A percentile compares a stretch with the other conserved stretches of the same genome.
Evolutionary conservation across 2,797 vertebrate genomes (phyloP).

Genomic region (Scomberomorus guttatus): DNA sequence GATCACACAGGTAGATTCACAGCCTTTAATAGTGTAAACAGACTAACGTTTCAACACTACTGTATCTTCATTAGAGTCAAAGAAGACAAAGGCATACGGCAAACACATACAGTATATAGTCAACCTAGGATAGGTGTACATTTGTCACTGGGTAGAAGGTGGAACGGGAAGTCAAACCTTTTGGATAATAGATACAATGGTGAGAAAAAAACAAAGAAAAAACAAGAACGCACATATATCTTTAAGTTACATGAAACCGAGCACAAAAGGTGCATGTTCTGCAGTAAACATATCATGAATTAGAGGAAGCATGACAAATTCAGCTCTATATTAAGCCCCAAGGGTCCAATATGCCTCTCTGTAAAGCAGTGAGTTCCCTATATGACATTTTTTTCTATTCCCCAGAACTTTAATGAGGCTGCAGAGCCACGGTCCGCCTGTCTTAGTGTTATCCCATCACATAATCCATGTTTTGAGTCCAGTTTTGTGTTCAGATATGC

Average conservation of each 20-base stretch:
- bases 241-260: too few relatives aligned
- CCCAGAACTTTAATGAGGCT: neutral
- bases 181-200: too few relatives aligned
- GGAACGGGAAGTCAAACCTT: too few relatives aligned
- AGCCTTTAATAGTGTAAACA: too few relatives aligned
- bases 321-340: neutral
- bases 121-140: neutral
- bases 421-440: neutral
- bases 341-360: neutral
- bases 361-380: neutral
- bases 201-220: too few relatives aligned
- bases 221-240: neutral
- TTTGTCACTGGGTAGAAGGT: neutral
- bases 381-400: neutral
- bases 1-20: too few relatives aligned
- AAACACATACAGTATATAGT: too few relatives aligned
- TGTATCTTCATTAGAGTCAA: too few relatives aligned
- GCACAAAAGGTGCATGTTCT: neutral
- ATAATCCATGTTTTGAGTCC: neutral
- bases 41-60: too few relatives aligned
- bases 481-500: too few relatives aligned
- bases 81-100: too few relatives aligned
- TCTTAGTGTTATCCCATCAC: neutral
- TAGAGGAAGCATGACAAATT: neutral
- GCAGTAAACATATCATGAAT: neutral